Evolutionary conservation across 1,140 invertebrate species (phyloP), one percentile per base, ranked within the genome.

Genomic region (Aphidius gifuensis): DNA sequence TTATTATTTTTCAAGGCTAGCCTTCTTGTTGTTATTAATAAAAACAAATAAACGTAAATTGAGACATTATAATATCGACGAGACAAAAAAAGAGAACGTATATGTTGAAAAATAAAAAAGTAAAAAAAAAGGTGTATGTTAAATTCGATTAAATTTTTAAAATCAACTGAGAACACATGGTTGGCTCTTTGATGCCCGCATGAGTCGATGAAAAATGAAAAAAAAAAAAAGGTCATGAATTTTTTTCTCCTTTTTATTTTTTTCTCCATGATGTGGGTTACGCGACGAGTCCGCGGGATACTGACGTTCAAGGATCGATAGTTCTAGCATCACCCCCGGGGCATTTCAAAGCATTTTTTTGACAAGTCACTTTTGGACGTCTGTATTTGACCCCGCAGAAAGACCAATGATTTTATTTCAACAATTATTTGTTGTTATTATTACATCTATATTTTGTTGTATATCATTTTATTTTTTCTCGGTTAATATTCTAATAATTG

Each of bases 301-400:
- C 53, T 39, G 53, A 42, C 53, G n/a, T 38, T 7, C 43, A 44
- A 44, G 53, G 53, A 55, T 55, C 53, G 53, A 55, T 55, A 43
- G 53, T 40, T 40, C 53, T 6, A 39, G 39, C 9, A 8, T 11
- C 2, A 7, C 43, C 7, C 43, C 9, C 7, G 2, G 43, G 43
- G 43, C 7, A 8, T 8, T 44, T 44, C 43, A 11, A 44, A 44
- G 43, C 23, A 32, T 32, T 32, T 32, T 8, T 11, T 16, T 55
- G 53, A 55, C 53, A 42, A 43, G 38, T 55, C 53, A 55, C n/a
- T 55, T 55, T 55, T 11, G 2, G 9, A 7, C 43, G 43, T 44
- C 43, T 44, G 7, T 32, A 9, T 55, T n/a, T 55, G 53, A 55
- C 40, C 43, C 16, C 7, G 53, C 53, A 55, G 53, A 55, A 55